Evolutionary conservation across 2,113 vertebrate species (phyloP), one percentile per base, ranked within the genome.

Genomic region (Heterochromis multidens): DNA sequence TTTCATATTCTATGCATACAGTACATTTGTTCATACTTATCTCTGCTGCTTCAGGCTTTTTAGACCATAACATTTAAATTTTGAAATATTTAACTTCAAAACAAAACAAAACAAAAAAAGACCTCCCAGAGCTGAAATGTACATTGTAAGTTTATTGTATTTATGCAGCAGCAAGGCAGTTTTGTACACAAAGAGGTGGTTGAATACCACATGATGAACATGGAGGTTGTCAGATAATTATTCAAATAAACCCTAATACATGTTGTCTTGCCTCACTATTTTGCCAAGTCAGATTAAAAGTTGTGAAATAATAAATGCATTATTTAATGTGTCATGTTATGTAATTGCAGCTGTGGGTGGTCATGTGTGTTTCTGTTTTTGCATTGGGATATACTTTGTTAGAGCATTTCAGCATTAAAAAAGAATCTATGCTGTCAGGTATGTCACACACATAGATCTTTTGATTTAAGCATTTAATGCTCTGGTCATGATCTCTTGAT

Each of bases 61-160:
- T 70, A 56, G 33, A 40, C 33, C 25, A 79, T 60, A 82, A 62
- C 56, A 77, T 91, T 89, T 80, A 67, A 79, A 80, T 87, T 82
- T 81, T 57, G 10, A 61, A 76, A 62, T 59, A 19, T 35, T 83
- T 89, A 67, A 54, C 74, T 62, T 57, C 25, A 33, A 21, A 25
- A 19, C 14, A 33, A 31, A 76, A 57, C 40, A 81, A 79, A 90
- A 80, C 65, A 80, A 46, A 79, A 56, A 62, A 65, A 10, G 78
- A 59, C 31, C 67, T 79, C 80, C 58, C 31, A 23, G 54, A 65
- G 74, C 59, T 70, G 52, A 76, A 31, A 21, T 13, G n/a, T 11
- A 58, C 21, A 56, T n/a, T 54, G 58, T 19, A 81, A 84, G 76
- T 58, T 67, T n/a, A 2, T 65, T 78, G n/a, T 59, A 40, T 23